Base-by-base conservation (phyloP, 2,113 vertebrate species). In the Anguilla japonica region DNA sequence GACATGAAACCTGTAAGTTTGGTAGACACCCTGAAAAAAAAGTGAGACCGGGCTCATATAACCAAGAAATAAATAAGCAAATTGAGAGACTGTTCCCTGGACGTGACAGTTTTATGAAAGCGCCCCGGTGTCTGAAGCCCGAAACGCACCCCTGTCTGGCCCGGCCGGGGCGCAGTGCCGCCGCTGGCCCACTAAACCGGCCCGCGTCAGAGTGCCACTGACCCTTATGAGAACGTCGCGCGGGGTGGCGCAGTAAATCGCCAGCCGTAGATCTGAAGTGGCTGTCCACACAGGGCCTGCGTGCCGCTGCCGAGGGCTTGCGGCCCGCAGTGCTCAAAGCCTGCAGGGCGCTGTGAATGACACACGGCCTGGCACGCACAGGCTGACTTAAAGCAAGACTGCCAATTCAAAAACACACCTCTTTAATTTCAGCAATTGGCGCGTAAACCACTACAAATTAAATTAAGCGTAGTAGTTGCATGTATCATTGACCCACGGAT, bases 301-400 rank as follows among this genome's bases (percentile, higher is more conserved):
- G 29, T 39, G 56, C 1, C n/a, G 18, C 46, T 83, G 86, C 81
- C 86, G 50, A 82, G 29, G 63, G 56, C 41, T 43, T 2, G 43
- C 34, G 41, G 41, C 34, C 80, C 41, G 81, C 56, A 83, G 4
- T 79, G 18, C 57, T 39, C 2, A 18, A 29, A 18, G 50, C 18
- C 75, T 88, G 22, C 26, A 29, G 87, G 80, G 82, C 57, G 15
- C 89, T 87, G 85, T 90, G 85, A 88, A 88, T 43, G 84, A 92
- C 90, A 93, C 29, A 85, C 26, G 90, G 91, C 91, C 91, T 91
- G 43, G 13, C n/a, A 41, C 81, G n/a, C 81, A n/a, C 43, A n/a
- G 41, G 43, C 46, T n/a, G 34, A 34, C 34, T 34, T 34, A 34
- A 75, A 34, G 71, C 9, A 34, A 75, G n/a, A 75, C 71, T 0